Conservation (phyloP, 2,888 invertebrate species). For the Prosapia bicincta region DNA sequence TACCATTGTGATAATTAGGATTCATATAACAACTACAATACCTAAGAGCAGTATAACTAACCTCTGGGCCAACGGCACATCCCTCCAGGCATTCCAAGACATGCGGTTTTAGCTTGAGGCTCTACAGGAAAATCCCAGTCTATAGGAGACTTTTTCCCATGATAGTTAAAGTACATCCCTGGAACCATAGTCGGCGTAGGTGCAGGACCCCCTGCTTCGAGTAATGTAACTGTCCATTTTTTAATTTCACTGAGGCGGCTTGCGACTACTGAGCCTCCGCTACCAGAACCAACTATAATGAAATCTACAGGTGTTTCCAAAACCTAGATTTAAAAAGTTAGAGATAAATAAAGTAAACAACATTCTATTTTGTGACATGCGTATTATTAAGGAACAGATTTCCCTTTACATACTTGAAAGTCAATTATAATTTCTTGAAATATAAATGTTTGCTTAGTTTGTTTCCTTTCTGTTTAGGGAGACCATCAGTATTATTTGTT, state of each 20-base stretch:
- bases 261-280: conserved; percentile 21
- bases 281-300: conserved; percentile 8
- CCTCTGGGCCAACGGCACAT: conserved; percentile 26
- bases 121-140: conserved; percentile 24
- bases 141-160: conserved; percentile 12
- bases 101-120: conserved; percentile 14
- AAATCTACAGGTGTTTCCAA: conserved; percentile 9
- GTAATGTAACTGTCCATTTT: conserved; percentile 19
- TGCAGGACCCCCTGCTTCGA: conserved; percentile 24
- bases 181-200: conserved; percentile 21
- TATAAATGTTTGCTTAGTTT: too few species aligned
- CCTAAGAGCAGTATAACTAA: too few species aligned
- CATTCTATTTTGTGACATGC: too few species aligned
- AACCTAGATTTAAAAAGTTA: not conserved
- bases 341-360: too few species aligned
- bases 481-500: too few species aligned
- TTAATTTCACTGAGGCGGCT: conserved; percentile 20
- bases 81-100: conserved; percentile 17
- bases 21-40: too few species aligned
- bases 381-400: too few species aligned
- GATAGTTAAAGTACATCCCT: conserved; percentile 20
- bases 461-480: too few species aligned
- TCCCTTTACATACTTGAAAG: too few species aligned
- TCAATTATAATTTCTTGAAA: too few species aligned
- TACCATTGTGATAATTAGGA: too few species aligned